Conservation (phyloP, 1,140 invertebrate genomes). For the Trissolcus basalis region DNA sequence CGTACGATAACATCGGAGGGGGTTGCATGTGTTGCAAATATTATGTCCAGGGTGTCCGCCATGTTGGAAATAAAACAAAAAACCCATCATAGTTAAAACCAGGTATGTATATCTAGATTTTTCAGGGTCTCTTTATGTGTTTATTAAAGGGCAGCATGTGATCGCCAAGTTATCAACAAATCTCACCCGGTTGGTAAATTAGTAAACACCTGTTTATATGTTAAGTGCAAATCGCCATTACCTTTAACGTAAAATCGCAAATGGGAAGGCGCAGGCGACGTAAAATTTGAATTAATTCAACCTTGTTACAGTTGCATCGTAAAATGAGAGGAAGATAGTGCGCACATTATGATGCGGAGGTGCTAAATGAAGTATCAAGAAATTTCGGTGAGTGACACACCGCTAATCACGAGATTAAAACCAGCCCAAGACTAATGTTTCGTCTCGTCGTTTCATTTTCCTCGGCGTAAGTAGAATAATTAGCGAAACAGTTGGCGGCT, state of each 20-base stretch:
- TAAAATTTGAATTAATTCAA: constrained; percentile 38
- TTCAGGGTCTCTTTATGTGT: too few relatives aligned
- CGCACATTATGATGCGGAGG: constrained; percentile 15
- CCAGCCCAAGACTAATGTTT: constrained; percentile 39
- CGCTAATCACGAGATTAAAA: constrained; percentile 56
- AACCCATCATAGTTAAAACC: too few relatives aligned
- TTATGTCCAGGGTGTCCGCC: constrained; percentile 8
- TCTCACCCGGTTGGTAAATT: constrained; percentile 12
- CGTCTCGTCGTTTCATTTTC: constrained; percentile 50
- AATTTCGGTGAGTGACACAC: constrained; percentile 36
- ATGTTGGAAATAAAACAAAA: constrained; percentile 5
- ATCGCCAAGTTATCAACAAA: constrained; percentile 17
- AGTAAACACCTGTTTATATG: constrained; percentile 16
- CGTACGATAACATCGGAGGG: constrained; percentile 44
- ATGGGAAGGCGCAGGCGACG: neutral
- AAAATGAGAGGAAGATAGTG: constrained; percentile 21
- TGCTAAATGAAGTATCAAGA: constrained; percentile 50
- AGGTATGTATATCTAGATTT: too few relatives aligned
- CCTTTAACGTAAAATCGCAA: constrained; percentile 7
- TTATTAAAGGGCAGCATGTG: too few relatives aligned
- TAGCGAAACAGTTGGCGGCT: constrained; percentile 49
- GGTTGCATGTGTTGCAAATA: constrained; percentile 39
- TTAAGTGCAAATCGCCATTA: constrained; percentile 41
- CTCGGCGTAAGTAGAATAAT: constrained; percentile 57
- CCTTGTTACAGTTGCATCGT: constrained; percentile 36